Evolutionary conservation across 1,140 invertebrate genomes (phyloP).

Genomic region (Lutraria rhynchaena): DNA sequence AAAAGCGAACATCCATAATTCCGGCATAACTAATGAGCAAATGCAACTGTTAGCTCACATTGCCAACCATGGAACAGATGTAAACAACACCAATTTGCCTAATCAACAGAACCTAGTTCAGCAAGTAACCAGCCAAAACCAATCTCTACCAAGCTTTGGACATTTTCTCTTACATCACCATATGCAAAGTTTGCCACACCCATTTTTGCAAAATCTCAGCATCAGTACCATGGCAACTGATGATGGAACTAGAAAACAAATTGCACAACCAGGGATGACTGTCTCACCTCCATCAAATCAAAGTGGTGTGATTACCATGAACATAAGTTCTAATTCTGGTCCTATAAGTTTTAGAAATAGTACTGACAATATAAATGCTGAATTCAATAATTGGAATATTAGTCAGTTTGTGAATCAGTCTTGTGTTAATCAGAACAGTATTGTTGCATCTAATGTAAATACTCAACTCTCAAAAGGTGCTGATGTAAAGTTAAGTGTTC

Average conservation of each 20-base stretch:
- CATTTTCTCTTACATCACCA: conserved; percentile 70
- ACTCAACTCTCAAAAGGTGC: conserved; percentile 1
- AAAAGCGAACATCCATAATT: conserved; percentile 27
- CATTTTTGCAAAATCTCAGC: conserved; percentile 49
- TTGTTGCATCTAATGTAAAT: neutral
- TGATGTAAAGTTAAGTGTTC: conserved; percentile 4
- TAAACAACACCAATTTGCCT: neutral
- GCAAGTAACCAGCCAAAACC: conserved; percentile 24
- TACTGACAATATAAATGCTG: conserved; percentile 39
- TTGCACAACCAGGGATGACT: no score
- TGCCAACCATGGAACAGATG: conserved; percentile 35
- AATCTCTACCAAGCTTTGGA: conserved; percentile 68
- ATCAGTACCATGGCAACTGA: neutral
- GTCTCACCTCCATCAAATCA: no score
- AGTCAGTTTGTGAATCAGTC: conserved; percentile 41
- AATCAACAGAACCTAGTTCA: conserved; percentile 25
- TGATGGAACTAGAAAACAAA: no score
- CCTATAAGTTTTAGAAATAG: neutral
- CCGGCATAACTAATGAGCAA: conserved; percentile 40
- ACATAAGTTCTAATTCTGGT: no score
- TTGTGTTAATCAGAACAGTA: conserved; percentile 1
- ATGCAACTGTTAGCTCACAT: conserved; percentile 56
- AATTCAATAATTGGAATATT: conserved; percentile 52
- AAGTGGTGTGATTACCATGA: no score
- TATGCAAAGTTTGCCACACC: conserved; percentile 61